Conservation (phyloP, 2,113 vertebrate genomes). For the Mirza zaza region DNA sequence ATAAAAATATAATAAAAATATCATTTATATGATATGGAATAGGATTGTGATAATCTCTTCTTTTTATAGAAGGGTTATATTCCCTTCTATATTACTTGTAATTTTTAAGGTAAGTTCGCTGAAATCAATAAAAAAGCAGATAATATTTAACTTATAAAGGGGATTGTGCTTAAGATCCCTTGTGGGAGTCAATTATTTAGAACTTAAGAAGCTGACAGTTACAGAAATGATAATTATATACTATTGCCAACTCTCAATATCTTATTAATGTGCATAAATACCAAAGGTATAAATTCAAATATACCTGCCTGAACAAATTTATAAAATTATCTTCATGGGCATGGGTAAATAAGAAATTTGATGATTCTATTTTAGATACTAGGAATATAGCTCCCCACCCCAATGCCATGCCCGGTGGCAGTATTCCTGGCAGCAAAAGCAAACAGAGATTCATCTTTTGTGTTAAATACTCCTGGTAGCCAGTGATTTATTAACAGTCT, state of each 20-base stretch:
- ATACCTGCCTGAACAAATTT: background rate
- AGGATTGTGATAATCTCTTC: background rate
- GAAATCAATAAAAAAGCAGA: background rate
- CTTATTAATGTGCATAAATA: background rate
- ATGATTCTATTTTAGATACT: background rate
- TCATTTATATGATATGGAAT: background rate
- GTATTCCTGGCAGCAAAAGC: background rate
- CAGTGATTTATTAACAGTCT: background rate
- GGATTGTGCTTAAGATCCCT: background rate
- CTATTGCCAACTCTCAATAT: background rate
- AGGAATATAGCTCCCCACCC: background rate
- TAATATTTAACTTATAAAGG: background rate
- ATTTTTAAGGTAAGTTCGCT: background rate
- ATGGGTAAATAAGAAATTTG: background rate
- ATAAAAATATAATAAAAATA: conserved; percentile 1
- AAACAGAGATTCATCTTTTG: background rate
- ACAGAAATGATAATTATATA: background rate
- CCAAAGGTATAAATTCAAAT: background rate
- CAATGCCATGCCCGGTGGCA: background rate
- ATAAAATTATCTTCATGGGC: background rate
- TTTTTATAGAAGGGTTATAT: background rate
- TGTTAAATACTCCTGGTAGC: background rate
- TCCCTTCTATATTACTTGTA: background rate
- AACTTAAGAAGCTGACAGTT: background rate
- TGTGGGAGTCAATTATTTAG: background rate